Evolutionary conservation across 2,888 invertebrate species (phyloP).

Genomic region (Reticulitermes lucifugus): DNA sequence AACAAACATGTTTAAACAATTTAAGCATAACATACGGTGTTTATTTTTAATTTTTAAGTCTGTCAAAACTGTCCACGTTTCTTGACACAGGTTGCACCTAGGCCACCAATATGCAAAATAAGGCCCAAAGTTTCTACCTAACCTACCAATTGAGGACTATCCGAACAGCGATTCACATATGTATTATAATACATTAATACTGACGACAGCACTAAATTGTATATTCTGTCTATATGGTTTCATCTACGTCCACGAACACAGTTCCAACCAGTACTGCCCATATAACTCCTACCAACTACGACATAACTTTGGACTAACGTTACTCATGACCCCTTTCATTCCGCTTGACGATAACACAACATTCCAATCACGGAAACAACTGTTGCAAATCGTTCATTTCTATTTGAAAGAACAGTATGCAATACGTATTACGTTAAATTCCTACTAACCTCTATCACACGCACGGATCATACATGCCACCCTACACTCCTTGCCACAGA

Average conservation of each 20-base stretch:
- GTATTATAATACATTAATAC: slow-evolving; percentile 19
- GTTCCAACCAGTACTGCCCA: slow-evolving; percentile 19
- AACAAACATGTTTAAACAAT: neutral
- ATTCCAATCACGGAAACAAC: neutral
- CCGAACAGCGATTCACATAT: neutral
- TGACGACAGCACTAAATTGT: neutral
- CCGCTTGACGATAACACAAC: neutral
- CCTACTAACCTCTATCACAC: too few relatives aligned
- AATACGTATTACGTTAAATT: too few relatives aligned
- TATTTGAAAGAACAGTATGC: too few relatives aligned
- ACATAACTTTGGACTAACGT: neutral
- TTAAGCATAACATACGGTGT: too few relatives aligned
- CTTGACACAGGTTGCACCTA: neutral
- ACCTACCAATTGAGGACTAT: neutral
- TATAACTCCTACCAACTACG: neutral
- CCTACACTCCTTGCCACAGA: too few relatives aligned
- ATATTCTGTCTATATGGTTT: neutral
- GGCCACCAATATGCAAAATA: neutral
- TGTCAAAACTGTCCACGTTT: neutral
- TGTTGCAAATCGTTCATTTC: too few relatives aligned
- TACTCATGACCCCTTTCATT: slow-evolving; percentile 12
- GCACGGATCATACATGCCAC: too few relatives aligned
- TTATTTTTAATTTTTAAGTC: neutral
- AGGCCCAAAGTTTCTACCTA: neutral
- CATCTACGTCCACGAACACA: neutral